phyloP scores from a whole-genome alignment of 2,113 vertebrate genomes.

The Solenodon paradoxus region DNA sequence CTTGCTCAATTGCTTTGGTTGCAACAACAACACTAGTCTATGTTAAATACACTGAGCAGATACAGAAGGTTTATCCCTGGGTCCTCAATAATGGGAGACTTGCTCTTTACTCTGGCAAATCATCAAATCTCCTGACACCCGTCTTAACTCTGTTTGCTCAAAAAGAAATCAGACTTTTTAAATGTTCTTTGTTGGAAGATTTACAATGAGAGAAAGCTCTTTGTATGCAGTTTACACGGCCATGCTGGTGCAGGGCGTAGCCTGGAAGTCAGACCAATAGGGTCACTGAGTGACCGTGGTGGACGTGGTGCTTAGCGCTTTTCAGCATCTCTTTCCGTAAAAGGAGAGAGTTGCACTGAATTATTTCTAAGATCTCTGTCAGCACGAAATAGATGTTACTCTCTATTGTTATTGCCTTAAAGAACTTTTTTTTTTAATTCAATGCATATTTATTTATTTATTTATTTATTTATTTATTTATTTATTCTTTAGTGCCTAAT shows the following conservation, averaged over 20 bases:
- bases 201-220: not conserved
- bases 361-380: not conserved
- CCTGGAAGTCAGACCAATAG: not conserved
- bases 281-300: too few species aligned
- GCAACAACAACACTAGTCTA: conserved; percentile 36
- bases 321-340: not conserved
- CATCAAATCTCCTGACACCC: not conserved
- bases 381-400: not conserved
- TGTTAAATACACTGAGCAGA: conserved; percentile 64
- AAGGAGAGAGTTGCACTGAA: not conserved
- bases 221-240: not conserved
- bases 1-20: conserved; percentile 61
- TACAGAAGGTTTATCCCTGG: conserved; percentile 32
- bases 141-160: not conserved
- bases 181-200: not conserved
- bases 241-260: fast-evolving
- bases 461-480: not conserved
- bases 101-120: conserved; percentile 29
- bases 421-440: not conserved
- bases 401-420: not conserved
- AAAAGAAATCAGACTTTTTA: not conserved
- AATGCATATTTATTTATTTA: not conserved
- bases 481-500: not conserved
- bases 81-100: not conserved
- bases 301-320: not conserved